A percentile compares a stretch with the other conserved stretches of the same genome.
These are phyloP conservation scores for Meloe dianella DNA, from an alignment of 2,888 invertebrate species.

Conservation along the genomic window DNA sequence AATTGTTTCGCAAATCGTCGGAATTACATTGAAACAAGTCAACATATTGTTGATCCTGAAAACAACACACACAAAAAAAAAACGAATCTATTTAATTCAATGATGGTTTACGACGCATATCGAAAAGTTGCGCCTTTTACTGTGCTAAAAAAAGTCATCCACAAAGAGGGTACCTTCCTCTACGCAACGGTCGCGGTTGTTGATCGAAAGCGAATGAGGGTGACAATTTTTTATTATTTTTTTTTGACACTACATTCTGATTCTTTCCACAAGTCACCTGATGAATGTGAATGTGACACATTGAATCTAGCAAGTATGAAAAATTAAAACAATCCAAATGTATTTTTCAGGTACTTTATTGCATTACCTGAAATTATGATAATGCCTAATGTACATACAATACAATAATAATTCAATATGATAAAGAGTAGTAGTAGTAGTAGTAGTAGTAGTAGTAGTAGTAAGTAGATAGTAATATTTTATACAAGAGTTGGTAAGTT, in stretches of 20 bases:
- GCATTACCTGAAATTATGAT: slow-evolving; percentile 54
- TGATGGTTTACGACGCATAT: no score
- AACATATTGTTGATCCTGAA: background rate
- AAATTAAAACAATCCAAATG: slow-evolving; percentile 16
- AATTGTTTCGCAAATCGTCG: slow-evolving; percentile 1
- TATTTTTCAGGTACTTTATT: slow-evolving; percentile 59
- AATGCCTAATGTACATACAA: slow-evolving; percentile 56
- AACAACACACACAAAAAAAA: background rate
- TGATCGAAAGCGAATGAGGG: no score
- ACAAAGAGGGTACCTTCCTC: no score
- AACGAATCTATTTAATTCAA: background rate
- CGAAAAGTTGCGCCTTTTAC: no score
- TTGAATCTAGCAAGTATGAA: background rate
- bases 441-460: slow-evolving; percentile 18
- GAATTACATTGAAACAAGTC: background rate
- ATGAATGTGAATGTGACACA: no score
- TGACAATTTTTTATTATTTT: no score
- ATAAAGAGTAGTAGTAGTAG: slow-evolving; percentile 36
- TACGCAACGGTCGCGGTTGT: no score
- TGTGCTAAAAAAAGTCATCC: no score
- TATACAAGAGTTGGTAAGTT: slow-evolving; percentile 49
- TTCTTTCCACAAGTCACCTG: no score
- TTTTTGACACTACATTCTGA: no score
- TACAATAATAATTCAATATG: slow-evolving; percentile 49
- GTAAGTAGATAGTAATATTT: slow-evolving; percentile 19